Evolutionary conservation across 2,888 invertebrate genomes (phyloP).

Genomic region (Pseudeuparius sepicola): DNA sequence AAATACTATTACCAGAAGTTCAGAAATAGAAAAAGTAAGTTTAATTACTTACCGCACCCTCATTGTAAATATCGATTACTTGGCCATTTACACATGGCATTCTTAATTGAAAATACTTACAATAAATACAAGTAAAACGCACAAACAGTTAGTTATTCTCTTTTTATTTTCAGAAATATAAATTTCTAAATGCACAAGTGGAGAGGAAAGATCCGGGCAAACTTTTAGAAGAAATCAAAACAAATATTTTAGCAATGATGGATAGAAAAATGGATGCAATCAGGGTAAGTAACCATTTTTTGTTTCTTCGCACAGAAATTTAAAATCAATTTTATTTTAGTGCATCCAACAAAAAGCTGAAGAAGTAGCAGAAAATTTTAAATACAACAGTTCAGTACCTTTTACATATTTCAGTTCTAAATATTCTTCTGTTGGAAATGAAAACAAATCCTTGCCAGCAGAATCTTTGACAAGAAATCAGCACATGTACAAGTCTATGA

Average conservation of each 20-base stretch:
- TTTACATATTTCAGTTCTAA: conserved; percentile 74
- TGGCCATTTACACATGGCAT: background rate
- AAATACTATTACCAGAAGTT: conserved; percentile 63
- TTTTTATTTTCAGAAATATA: conserved; percentile 55
- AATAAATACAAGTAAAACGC: too few species aligned
- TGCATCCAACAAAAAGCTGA: conserved; percentile 73
- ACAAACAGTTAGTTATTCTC: too few species aligned
- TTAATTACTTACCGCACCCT: background rate
- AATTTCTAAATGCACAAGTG: conserved; percentile 66
- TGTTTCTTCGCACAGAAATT: conserved; percentile 71
- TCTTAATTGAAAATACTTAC: too few species aligned
- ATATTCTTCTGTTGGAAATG: conserved; percentile 47
- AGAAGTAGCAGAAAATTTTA: conserved; percentile 52
- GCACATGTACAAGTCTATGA: conserved; percentile 46
- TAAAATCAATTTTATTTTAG: conserved; percentile 48
- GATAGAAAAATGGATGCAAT: conserved; percentile 86
- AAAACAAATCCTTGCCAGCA: conserved; percentile 16
- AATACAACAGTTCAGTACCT: conserved; percentile 39
- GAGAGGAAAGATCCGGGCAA: conserved; percentile 69
- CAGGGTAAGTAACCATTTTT: conserved; percentile 44
- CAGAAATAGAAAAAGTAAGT: conserved; percentile 66
- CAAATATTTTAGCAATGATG: conserved; percentile 76
- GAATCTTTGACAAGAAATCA: conserved; percentile 21
- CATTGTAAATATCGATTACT: too few species aligned
- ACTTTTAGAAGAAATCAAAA: conserved; percentile 68